phyloP scores from a whole-genome alignment of 2,888 invertebrate genomes.

The Melangyna quadrimaculata region DNA sequence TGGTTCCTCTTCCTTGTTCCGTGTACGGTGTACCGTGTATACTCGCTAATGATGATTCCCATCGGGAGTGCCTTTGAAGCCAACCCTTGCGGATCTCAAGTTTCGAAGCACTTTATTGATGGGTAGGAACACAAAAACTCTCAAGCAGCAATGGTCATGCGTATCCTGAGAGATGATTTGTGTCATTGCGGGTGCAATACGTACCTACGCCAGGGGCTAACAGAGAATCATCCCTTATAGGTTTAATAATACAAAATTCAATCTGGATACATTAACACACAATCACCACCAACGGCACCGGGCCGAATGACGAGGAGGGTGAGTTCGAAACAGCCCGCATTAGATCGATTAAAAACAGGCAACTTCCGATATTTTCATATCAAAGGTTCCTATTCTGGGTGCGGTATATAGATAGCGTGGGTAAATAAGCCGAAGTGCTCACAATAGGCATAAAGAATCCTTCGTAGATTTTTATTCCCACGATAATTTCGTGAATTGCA shows the following conservation, averaged over 20 bases:
- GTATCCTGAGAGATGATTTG: conserved; percentile 60
- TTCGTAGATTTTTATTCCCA: conserved; percentile 44
- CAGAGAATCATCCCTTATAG: conserved; percentile 47
- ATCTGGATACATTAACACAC: conserved; percentile 61
- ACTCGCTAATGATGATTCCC: conserved; percentile 67
- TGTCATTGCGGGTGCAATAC: conserved; percentile 43
- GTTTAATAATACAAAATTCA: conserved; percentile 42
- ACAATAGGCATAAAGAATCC: conserved; percentile 30
- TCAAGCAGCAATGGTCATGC: conserved; percentile 60
- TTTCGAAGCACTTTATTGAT: conserved; percentile 17
- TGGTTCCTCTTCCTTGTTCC: conserved; percentile 60
- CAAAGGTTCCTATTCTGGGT: conserved; percentile 35
- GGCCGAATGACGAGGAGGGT: conserved; percentile 30
- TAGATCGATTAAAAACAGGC: conserved; percentile 31
- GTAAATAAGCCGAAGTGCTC: conserved; percentile 47
- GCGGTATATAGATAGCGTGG: conserved; percentile 47
- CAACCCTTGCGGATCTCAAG: conserved; percentile 59
- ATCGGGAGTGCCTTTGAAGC: conserved; percentile 34
- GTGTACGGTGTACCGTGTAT: no score
- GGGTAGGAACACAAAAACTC: not conserved
- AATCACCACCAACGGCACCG: conserved; percentile 7
- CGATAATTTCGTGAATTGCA: conserved; percentile 34
- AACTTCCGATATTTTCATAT: conserved; percentile 36
- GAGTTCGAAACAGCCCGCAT: conserved; percentile 59
- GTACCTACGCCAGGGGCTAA: not conserved